A percentile compares a stretch with the other conserved stretches of the same genome.
phyloP scores from a whole-genome alignment of 2,888 invertebrate genomes.

The Lutraria lutraria region DNA sequence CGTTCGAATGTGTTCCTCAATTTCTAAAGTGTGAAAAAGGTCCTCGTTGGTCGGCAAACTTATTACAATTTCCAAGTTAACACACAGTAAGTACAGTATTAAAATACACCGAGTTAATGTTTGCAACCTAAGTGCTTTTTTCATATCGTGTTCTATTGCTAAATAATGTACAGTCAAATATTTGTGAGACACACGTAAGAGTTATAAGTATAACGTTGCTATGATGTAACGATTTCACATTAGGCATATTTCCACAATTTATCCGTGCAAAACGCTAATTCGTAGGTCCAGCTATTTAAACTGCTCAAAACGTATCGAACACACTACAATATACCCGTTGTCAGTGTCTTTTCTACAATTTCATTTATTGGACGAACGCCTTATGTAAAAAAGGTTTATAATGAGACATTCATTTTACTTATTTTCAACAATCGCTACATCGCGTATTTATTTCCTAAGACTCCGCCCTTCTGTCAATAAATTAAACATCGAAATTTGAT shows the following conservation, averaged over 20 bases:
- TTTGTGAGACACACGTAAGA: conserved; percentile 18
- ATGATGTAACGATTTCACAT: conserved; percentile 38
- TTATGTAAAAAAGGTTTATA: conserved; percentile 16
- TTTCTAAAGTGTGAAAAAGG: conserved; percentile 25
- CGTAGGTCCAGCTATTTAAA: conserved; percentile 21
- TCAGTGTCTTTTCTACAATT: background rate
- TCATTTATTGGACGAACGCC: conserved; percentile 31
- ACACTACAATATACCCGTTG: background rate
- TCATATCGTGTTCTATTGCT: conserved; percentile 54
- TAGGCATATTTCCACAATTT: conserved; percentile 57
- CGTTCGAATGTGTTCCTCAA: conserved; percentile 64
- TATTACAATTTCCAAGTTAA: conserved; percentile 27
- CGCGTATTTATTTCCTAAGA: conserved; percentile 30
- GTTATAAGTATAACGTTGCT: conserved; percentile 28
- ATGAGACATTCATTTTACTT: conserved; percentile 5
- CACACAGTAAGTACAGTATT: conserved; percentile 32
- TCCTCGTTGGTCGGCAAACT: conserved; percentile 41
- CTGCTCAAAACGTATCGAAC: background rate
- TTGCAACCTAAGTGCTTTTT: conserved; percentile 43
- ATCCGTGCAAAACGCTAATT: conserved; percentile 17
- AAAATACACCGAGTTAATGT: conserved; percentile 36
- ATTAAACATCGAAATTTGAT: conserved; percentile 42
- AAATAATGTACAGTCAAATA: conserved; percentile 42
- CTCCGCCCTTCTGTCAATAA: conserved; percentile 44
- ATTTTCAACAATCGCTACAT: conserved; percentile 33